These are phyloP conservation scores for Muscina levida DNA, from an alignment of 2,888 invertebrate genomes.

Conservation along the genomic window DNA sequence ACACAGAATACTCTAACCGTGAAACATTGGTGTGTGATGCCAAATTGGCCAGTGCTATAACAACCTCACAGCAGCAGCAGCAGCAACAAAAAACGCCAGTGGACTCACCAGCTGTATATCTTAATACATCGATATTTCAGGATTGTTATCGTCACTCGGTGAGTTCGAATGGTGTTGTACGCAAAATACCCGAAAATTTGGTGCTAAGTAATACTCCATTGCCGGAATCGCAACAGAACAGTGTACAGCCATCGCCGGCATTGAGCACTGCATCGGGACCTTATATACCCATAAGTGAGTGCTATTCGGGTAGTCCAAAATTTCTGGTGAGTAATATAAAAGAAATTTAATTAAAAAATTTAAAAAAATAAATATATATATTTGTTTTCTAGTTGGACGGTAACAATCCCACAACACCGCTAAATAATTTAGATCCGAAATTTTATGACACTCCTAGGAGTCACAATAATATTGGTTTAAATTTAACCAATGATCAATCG, in stretches of 20 bases:
- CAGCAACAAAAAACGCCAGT: constrained; percentile 24
- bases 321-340: constrained; percentile 71
- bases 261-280: constrained; percentile 87
- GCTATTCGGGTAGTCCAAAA: constrained; percentile 88
- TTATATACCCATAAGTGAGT: constrained; percentile 95
- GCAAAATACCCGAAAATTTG: constrained; percentile 79
- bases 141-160: constrained; percentile 70
- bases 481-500: constrained; percentile 80
- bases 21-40: constrained; percentile 76
- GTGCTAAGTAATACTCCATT: constrained; percentile 76
- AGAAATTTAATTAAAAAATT: no score
- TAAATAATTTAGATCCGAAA: constrained; percentile 81
- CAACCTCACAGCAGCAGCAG: background rate
- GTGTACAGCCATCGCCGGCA: constrained; percentile 83
- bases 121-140: constrained; percentile 69
- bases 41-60: constrained; percentile 60
- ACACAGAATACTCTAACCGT: constrained; percentile 78
- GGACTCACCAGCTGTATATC: constrained; percentile 71
- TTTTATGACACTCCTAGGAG: constrained; percentile 81
- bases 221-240: constrained; percentile 72
- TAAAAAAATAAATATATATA: no score
- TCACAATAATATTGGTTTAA: constrained; percentile 79
- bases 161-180: constrained; percentile 75
- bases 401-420: constrained; percentile 75
- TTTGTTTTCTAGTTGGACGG: constrained; percentile 67